Conservation (phyloP, 2,888 invertebrate genomes). For the Anthrax anthrax region DNA sequence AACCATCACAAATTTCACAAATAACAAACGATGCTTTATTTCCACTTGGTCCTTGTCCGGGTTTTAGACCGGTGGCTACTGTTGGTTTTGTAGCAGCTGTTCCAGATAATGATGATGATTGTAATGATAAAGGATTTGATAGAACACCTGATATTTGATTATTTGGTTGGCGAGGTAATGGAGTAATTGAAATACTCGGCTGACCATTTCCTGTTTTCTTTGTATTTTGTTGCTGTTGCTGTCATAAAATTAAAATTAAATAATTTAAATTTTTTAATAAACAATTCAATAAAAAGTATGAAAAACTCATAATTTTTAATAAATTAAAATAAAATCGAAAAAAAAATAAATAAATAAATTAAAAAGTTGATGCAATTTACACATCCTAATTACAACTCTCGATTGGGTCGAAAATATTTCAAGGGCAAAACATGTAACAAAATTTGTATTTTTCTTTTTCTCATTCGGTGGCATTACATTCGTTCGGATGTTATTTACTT, state of each 20-base stretch:
- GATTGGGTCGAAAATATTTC: no score
- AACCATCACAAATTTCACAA: constrained; percentile 94
- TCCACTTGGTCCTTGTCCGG: constrained; percentile 30
- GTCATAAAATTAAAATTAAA: no score
- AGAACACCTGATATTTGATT: constrained; percentile 13
- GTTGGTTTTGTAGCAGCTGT: constrained; percentile 43
- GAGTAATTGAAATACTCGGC: constrained; percentile 83
- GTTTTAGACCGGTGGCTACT: constrained; percentile 37
- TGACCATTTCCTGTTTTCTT: constrained; percentile 34
- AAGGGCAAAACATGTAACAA: no score
- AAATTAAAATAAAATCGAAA: neutral
- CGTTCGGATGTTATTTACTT: no score
- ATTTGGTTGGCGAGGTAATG: constrained; percentile 54
- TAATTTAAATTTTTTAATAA: no score
- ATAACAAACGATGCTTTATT: constrained; percentile 77
- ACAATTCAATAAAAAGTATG: no score
- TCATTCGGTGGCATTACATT: no score
- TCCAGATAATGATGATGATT: constrained; percentile 68
- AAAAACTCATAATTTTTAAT: neutral
- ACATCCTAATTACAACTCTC: no score
- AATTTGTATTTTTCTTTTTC: no score
- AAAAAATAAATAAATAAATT: neutral
- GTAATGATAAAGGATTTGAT: constrained; percentile 38
- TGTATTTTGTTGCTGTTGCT: constrained; percentile 2
- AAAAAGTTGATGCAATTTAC: no score